Evolutionary conservation across 2,888 invertebrate species (phyloP).

Genomic region (Panzeria rudis): DNA sequence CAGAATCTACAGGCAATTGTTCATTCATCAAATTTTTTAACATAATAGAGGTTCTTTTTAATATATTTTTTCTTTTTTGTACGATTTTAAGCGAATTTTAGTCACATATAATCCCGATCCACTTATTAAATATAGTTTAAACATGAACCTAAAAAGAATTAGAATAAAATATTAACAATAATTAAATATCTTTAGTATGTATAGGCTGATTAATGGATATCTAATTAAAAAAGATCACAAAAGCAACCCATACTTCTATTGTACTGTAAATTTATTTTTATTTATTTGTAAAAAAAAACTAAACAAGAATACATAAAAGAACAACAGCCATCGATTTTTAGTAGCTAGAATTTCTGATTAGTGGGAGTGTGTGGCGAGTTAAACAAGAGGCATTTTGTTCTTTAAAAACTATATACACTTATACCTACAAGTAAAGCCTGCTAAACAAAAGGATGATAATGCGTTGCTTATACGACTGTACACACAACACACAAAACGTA

Average conservation of each 20-base stretch:
- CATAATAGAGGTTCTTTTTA: no score
- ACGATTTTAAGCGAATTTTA: no score
- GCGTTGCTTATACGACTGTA: constrained; percentile 69
- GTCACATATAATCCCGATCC: no score
- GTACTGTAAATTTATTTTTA: neutral
- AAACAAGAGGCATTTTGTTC: constrained; percentile 30
- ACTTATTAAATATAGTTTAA: no score
- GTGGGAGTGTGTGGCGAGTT: constrained; percentile 16
- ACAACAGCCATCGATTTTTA: constrained; percentile 54
- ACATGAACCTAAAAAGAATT: no score
- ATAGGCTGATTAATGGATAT: neutral
- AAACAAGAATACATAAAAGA: neutral
- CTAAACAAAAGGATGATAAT: constrained; percentile 65
- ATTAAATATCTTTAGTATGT: neutral
- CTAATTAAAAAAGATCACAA: neutral
- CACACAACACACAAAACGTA: neutral
- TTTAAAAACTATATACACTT: neutral
- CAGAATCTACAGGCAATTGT: no score
- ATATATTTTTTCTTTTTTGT: no score
- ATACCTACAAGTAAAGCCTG: constrained; percentile 29
- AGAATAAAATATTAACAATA: neutral
- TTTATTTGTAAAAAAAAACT: constrained; percentile 14
- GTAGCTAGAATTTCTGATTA: constrained; percentile 54
- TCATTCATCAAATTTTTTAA: no score
- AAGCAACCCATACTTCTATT: neutral